Base-by-base conservation (phyloP, 2,113 vertebrate genomes). In the Micromys minutus region DNA sequence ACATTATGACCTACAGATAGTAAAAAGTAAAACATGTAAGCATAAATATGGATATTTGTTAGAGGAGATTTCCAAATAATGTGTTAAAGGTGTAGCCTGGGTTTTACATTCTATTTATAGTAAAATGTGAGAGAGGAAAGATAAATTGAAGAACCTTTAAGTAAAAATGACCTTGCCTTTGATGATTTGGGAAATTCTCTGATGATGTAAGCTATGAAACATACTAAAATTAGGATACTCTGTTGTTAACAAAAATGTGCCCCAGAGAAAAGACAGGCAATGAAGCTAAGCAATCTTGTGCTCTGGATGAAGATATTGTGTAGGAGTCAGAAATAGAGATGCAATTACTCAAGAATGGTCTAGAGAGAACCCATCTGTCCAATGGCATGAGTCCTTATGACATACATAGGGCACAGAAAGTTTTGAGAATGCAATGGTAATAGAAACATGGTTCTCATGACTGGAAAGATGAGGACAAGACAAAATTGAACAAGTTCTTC, bases 21-120 rank as follows among this genome's bases (percentile, higher is more conserved):
- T 72, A 39, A 61, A 91, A 95, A 91, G 50, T 9, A 65, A 36
- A 87, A 75, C 9, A 47, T 39, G 0, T 57, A 63, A 65, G 17
- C 15, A 45, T 52, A 39, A 85, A 83, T 22, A 47, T 29, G 4
- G 34, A 36, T 36, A 63, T 52, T 84, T 72, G 52, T 1, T 31
- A 74, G n/a, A 91, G 45, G 72, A 83, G 17, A 85, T 47, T 92
- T 75, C 52, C 17, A 91, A 93, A 76, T 50, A 65, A 89, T 75
- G 12, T 21, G 11, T 42, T 45, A 45, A 65, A 94, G 42, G 21
- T 45, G 1, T 5, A n/a, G 34, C n/a, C 47, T 93, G 36, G 4
- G 26, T 36, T 86, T 83, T 85, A 50, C 15, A 71, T 87, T 65
- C 50, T 50, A 57, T 34, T 57, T 36, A 34, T 1, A 59, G 45